These are phyloP conservation scores for Gerris lacustris DNA, from an alignment of 2,888 invertebrate species.

Conservation along the genomic window DNA sequence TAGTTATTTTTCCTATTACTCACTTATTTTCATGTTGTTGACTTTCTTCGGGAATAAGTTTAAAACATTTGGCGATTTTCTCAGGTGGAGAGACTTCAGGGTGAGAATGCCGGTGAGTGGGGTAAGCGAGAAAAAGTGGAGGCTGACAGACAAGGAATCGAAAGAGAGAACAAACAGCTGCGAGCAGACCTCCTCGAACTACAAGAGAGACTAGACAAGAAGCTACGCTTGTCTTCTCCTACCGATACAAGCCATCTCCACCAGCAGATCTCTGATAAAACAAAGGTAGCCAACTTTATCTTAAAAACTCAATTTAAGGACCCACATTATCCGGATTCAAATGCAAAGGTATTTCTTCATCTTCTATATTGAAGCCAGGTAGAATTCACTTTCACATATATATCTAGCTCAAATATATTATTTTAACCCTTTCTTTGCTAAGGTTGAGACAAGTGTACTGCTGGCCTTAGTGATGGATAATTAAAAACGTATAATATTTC, in stretches of 20 bases:
- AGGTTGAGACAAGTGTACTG: too few relatives aligned
- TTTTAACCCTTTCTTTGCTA: too few relatives aligned
- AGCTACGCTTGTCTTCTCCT: constrained; percentile 36
- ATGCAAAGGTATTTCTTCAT: too few relatives aligned
- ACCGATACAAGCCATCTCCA: constrained; percentile 51
- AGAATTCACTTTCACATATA: too few relatives aligned
- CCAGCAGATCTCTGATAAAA: constrained; percentile 52
- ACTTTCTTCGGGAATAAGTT: too few relatives aligned
- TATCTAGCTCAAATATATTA: too few relatives aligned
- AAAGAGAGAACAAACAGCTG: constrained; percentile 80
- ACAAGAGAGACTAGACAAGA: constrained; percentile 46
- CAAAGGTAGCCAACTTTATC: constrained; percentile 41
- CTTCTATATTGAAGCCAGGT: too few relatives aligned
- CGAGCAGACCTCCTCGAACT: constrained; percentile 53
- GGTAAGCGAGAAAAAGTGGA: constrained; percentile 79
- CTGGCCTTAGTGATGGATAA: too few relatives aligned
- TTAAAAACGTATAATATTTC: too few relatives aligned
- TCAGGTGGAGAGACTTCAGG: constrained; percentile 72
- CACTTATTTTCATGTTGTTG: too few relatives aligned
- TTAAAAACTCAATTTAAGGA: not conserved
- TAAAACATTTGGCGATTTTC: constrained; percentile 29
- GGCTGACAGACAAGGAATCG: constrained; percentile 73
- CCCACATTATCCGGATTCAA: not conserved
- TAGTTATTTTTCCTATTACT: too few relatives aligned
- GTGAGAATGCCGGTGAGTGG: constrained; percentile 90